Evolutionary conservation across 2,113 vertebrate genomes (phyloP).

Genomic region (Lepidothrix coronata): DNA sequence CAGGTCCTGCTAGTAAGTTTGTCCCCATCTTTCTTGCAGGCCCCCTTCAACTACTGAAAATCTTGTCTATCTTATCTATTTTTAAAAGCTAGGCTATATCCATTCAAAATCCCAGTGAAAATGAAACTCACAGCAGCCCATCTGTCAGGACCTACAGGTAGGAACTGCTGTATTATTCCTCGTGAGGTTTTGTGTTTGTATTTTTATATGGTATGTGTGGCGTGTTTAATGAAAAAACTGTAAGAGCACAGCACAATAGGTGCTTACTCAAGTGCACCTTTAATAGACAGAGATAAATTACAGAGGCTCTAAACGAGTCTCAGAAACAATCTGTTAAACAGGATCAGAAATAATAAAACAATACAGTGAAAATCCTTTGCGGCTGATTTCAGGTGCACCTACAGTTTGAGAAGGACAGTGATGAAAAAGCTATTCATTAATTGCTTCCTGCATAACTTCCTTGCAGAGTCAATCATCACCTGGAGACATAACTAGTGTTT

Average conservation of each 20-base stretch:
- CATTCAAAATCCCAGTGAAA: neutral
- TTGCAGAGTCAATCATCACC: neutral
- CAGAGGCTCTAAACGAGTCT: neutral
- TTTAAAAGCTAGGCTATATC: neutral
- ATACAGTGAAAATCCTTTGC: neutral
- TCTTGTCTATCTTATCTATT: neutral
- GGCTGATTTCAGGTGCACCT: neutral
- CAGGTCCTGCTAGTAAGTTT: neutral
- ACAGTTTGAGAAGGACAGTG: neutral
- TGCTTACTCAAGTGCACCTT: neutral
- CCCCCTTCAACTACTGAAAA: neutral
- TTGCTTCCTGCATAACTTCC: neutral
- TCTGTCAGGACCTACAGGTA: neutral
- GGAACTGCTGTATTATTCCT: neutral
- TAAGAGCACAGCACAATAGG: neutral
- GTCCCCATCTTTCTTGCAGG: neutral
- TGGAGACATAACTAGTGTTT: neutral
- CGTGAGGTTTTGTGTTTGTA: neutral
- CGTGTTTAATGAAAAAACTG: neutral
- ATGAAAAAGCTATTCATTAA: neutral
- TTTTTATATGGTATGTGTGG: neutral
- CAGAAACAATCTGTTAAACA: neutral
- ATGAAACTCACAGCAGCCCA: neutral
- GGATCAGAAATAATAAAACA: neutral
- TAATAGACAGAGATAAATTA: slow-evolving; percentile 37